phyloP scores from a whole-genome alignment of 2,113 vertebrate species.

The Erpornis zantholeuca region DNA sequence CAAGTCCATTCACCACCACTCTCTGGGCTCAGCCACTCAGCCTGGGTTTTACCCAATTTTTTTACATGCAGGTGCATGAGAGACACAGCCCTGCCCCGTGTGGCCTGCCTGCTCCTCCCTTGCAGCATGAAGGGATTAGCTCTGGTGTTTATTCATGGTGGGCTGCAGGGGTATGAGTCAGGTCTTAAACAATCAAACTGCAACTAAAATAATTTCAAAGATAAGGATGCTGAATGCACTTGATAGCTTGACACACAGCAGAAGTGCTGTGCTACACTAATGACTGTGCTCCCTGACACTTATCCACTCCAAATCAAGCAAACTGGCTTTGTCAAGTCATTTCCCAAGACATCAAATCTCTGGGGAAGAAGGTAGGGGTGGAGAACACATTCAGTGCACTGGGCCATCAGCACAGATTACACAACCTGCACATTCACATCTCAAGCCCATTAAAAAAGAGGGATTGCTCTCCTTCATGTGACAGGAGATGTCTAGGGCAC shows the following conservation, averaged over 20 bases:
- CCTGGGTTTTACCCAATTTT: background rate
- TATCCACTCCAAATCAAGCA: background rate
- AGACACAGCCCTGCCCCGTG: background rate
- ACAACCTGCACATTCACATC: background rate
- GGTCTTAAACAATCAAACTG: background rate
- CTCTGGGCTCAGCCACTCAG: background rate
- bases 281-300: background rate
- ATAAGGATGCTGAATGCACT: background rate
- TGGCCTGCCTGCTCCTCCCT: background rate
- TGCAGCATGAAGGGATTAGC: background rate
- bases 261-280: background rate
- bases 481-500: background rate
- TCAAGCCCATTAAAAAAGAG: slow-evolving; percentile 10
- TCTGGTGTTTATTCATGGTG: background rate
- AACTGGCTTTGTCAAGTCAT: background rate
- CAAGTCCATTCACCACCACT: background rate
- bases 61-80: background rate
- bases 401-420: background rate
- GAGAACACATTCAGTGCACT: background rate
- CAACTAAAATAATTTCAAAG: background rate
- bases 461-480: background rate
- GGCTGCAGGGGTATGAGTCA: background rate
- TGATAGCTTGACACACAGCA: background rate
- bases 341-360: background rate
- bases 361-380: background rate